Conservation (phyloP, 2,113 vertebrate species). For the Zosterops japonicus region DNA sequence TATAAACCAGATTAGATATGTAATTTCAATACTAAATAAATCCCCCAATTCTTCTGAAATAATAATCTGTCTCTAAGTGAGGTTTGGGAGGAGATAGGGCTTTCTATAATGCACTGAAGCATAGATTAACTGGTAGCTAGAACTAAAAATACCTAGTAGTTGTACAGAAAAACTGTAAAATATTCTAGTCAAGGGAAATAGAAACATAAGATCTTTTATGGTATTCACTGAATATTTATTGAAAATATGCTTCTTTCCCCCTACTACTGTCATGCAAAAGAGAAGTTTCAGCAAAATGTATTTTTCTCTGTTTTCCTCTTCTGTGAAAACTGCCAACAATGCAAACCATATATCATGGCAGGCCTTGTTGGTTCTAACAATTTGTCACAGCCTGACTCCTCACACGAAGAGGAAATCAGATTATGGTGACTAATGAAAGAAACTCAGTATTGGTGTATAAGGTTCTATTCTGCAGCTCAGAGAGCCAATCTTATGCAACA, state of each 20-base stretch:
- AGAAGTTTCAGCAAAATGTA: neutral
- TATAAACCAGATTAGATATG: neutral
- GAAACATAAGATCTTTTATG: neutral
- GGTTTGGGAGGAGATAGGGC: neutral
- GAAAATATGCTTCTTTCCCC: neutral
- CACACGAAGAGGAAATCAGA: neutral
- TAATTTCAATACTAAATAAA: constrained; percentile 15
- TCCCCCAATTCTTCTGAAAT: neutral
- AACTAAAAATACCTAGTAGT: neutral
- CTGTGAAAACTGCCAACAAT: neutral
- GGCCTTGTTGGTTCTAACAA: neutral
- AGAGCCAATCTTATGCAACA: neutral
- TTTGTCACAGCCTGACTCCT: neutral
- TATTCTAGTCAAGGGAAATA: neutral
- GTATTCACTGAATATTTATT: neutral
- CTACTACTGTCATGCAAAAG: neutral
- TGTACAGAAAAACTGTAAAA: neutral
- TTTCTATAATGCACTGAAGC: neutral
- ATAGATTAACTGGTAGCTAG: neutral
- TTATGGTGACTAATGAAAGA: neutral
- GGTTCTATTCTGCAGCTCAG: neutral
- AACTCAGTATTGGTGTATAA: neutral
- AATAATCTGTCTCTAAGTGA: neutral
- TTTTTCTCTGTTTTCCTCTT: neutral
- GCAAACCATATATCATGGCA: neutral